Evolutionary conservation across 2,888 invertebrate genomes (phyloP), one percentile per base, ranked within the genome.

Genomic region (Ophion costatus): DNA sequence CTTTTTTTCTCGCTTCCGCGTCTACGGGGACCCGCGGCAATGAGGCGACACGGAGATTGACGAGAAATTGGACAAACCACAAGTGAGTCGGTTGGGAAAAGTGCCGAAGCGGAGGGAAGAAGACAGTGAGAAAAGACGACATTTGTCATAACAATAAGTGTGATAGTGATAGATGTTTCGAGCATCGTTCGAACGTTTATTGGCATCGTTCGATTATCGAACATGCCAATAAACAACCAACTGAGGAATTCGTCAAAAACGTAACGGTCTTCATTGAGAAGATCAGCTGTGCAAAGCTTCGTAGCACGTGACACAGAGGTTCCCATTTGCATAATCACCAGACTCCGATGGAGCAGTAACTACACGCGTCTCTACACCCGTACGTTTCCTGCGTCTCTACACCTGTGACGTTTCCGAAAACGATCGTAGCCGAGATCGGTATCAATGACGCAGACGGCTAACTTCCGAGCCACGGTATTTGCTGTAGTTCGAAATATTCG

Each of bases 381-480:
- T n/a, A n/a, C n/a, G n/a, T n/a, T n/a, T n/a, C n/a, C n/a, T n/a
- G n/a, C n/a, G n/a, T n/a, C n/a, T n/a, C n/a, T n/a, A n/a, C n/a
- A n/a, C n/a, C n/a, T n/a, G n/a, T n/a, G n/a, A n/a, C n/a, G n/a
- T 69, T 75, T 74, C 17, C 45, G 24, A 11, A 56, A 69, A 64
- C 73, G 56, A 74, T 74, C 20, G 17, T 57, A 33, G 29, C 63
- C 22, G 38, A 74, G 57, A 33, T 22, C 63, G 64, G 67, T 61
- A 73, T 51, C 67, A n/a, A 78, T 82, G 67, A 78, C 78, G 82
- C 38, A 57, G 33, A 70, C 24, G 4, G 24, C 59, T 64, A 70
- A 66, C 45, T 33, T 38, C 51, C 45, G 33, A 59, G 51, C 6
- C 51, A 11, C 24, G 33, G 20, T 69, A 74, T 64, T 64, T 45